Conservation (phyloP, 1,140 invertebrate species). For the Nixonia krombeini region DNA sequence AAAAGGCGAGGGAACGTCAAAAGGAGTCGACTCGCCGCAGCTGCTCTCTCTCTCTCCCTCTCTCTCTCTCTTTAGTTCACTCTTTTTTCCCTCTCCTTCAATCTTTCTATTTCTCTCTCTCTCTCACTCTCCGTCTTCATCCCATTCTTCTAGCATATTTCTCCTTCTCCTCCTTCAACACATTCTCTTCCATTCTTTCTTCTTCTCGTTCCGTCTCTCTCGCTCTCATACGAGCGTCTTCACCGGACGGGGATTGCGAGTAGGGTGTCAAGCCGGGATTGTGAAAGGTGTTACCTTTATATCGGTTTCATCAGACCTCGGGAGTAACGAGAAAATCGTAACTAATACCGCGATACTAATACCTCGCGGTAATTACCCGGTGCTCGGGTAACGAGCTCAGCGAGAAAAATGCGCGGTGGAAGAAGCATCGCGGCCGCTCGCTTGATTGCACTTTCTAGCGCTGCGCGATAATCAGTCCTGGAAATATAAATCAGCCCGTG, state of each 20-base stretch:
- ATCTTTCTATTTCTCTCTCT: too few species aligned
- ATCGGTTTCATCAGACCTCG: constrained; percentile 21
- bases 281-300: constrained; percentile 31
- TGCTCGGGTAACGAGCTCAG: constrained; percentile 5
- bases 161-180: not conserved
- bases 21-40: too few species aligned
- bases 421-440: constrained; percentile 1
- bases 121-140: too few species aligned
- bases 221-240: not conserved
- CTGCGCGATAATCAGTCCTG: not conserved
- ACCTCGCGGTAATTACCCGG: constrained; percentile 13
- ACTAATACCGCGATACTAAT: constrained; percentile 11
- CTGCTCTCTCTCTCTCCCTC: too few species aligned
- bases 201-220: not conserved
- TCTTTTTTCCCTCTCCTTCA: too few species aligned
- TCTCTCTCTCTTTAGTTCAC: too few species aligned
- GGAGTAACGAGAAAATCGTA: constrained; percentile 24
- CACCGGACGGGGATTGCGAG: not conserved
- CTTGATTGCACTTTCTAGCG: constrained; percentile 2
- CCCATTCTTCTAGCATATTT: too few species aligned
- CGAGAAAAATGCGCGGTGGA: constrained; percentile 8
- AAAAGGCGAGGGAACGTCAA: too few species aligned
- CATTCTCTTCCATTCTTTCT: constrained; percentile 28
- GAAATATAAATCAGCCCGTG: too few species aligned
- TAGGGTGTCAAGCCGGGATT: constrained; percentile 6